Evolutionary conservation across 2,888 invertebrate species (phyloP), one percentile per base, ranked within the genome.

Genomic region (Heterodera filipjevi): DNA sequence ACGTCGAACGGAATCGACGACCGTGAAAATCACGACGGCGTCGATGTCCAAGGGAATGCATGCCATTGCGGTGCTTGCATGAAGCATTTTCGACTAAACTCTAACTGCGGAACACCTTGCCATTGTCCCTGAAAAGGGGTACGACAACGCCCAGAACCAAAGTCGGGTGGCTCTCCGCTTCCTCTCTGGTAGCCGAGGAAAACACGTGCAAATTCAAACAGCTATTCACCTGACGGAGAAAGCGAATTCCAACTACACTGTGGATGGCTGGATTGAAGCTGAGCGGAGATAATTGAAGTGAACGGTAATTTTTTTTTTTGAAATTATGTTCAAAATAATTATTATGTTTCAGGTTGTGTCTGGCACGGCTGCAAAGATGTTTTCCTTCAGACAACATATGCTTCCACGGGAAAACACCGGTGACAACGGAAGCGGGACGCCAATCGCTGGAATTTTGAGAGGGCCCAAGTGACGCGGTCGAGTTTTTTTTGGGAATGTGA

Each of bases 131-230:
- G 35, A 33, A 68, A 16, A 22, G 22, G 39, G 39, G 3, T 68
- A 68, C 16, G 68, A 39, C 33, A 68, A 68, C 33, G 33, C n/a
- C 0, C 32, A 70, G 12, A 33, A 46, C 27, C 77, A 77, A n/a
- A 77, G 77, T 6, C 6, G 30, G 1, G 3, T 77, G 5, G 77
- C 77, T 2, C 39, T 77, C 5, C 35, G 46, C 12, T 77, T 66
- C 46, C 2, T 77, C 39, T 76, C 3, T 77, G 77, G 77, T 77
- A 71, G 46, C 44, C 0, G 33, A 44, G 39, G 39, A 71, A 16
- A 1, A 77, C 39, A 22, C 6, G 71, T 70, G 12, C 5, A 14
- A 14, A 8, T 76, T 1, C 75, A 49, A n/a, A 44, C 27, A 1
- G 46, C 72, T 14, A 77, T 27, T 71, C 72, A 1, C 3, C 10